Base-by-base conservation (phyloP, 2,888 invertebrate species). In the Fragum sueziense region DNA sequence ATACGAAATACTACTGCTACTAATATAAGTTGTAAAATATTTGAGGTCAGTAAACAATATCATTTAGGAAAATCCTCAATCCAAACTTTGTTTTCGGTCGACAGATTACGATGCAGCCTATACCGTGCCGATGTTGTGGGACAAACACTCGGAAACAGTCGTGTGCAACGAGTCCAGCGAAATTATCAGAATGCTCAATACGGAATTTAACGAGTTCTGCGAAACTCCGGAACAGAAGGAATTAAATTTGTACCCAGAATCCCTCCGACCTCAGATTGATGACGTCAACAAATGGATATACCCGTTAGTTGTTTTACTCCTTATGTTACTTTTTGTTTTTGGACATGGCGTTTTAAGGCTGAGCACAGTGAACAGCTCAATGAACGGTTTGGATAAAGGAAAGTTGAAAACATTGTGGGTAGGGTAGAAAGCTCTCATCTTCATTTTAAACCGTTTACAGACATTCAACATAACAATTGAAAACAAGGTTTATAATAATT, bases 141-240 rank as follows among this genome's bases (percentile, higher is more conserved):
- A 92, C 80, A 92, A 91, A 76, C 72, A 87, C 33, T 83, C 84
- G 62, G 79, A 88, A 29, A 91, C 88, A 0, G 84, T 92, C 17
- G 92, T 92, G 20, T 92, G 88, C 82, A 92, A 92, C 77, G 92
- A 92, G 70, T 91, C 92, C 0, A 88, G 90, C 73, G 92, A 92
- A 82, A 92, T 92, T n/a, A 86, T 92, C 31, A 86, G 91, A 9
- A 92, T 92, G 91, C 76, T 92, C 7, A 91, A 91, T 82, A 73
- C 84, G 11, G 91, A 90, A 76, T 92, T 92, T 82, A 91, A 92
- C 72, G 88, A 79, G 17, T 91, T 92, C 75, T 90, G 91, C 84
- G 78, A 83, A 34, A 92, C 91, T 0, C 82, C 82, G 1, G 89
- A 88, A 70, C 91, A 91, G 74, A 80, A 75, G 34, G 70, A 85